phyloP scores from a whole-genome alignment of 2,888 invertebrate species.

The Patella ulyssiponensis region DNA sequence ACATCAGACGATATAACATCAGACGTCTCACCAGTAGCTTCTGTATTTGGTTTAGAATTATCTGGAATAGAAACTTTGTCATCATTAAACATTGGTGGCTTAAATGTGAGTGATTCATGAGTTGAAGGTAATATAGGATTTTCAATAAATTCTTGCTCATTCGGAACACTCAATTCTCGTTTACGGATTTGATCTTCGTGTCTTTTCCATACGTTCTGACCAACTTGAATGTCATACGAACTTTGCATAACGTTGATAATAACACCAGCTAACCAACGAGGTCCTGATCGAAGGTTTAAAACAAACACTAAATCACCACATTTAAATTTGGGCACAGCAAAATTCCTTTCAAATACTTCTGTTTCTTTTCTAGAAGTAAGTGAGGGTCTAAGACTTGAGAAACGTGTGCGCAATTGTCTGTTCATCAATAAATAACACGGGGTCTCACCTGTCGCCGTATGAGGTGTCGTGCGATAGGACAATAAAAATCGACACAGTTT shows the following conservation, averaged over 20 bases:
- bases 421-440: neutral
- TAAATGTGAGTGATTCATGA: too few species aligned
- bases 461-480: neutral
- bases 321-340: neutral
- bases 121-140: too few species aligned
- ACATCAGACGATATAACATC: neutral
- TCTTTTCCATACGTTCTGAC: slow-evolving; percentile 1
- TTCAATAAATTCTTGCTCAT: neutral
- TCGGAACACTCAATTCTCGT: neutral
- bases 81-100: too few species aligned
- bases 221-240: neutral
- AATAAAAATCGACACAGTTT: neutral
- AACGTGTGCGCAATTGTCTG: neutral
- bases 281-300: slow-evolving; percentile 4
- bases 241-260: neutral
- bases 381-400: neutral
- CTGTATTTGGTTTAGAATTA: neutral
- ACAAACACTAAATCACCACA: neutral
- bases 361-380: neutral
- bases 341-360: neutral
- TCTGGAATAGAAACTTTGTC: too few species aligned
- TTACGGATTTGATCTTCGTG: slow-evolving; percentile 8
- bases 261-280: slow-evolving; percentile 1
- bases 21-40: neutral
- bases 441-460: neutral